phyloP scores from a whole-genome alignment of 2,113 vertebrate genomes.

The Aegithalos caudatus region DNA sequence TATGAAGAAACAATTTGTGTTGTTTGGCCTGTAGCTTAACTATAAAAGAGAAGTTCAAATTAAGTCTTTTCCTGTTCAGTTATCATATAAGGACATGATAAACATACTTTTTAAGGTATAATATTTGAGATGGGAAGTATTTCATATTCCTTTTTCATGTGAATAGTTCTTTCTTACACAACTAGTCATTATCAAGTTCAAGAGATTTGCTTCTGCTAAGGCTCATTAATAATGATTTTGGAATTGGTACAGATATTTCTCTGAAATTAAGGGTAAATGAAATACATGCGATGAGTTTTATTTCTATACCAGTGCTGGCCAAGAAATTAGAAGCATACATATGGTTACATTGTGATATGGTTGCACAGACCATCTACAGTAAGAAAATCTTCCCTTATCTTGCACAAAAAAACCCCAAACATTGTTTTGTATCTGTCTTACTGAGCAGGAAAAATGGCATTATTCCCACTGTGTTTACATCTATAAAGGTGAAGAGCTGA shows the following conservation, averaged over 20 bases:
- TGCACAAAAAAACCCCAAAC: background rate
- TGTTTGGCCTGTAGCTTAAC: background rate
- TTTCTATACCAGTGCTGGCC: background rate
- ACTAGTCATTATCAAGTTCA: background rate
- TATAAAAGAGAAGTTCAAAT: background rate
- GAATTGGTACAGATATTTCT: background rate
- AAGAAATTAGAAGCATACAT: background rate
- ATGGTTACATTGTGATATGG: background rate
- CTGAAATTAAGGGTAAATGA: background rate
- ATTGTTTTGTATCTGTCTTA: background rate
- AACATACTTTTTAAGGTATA: background rate
- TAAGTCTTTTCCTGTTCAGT: background rate
- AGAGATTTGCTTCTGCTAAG: background rate
- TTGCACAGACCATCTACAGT: background rate
- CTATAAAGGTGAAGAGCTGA: background rate
- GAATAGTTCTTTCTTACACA: background rate
- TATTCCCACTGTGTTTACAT: background rate
- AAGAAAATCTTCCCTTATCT: background rate
- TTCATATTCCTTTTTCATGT: background rate
- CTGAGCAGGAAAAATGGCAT: background rate
- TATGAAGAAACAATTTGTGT: background rate
- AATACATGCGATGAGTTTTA: background rate
- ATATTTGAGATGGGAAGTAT: background rate
- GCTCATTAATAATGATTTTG: background rate
- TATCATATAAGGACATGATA: background rate